Base-by-base conservation (phyloP, 2,888 invertebrate species). In the Papilio protenor region DNA sequence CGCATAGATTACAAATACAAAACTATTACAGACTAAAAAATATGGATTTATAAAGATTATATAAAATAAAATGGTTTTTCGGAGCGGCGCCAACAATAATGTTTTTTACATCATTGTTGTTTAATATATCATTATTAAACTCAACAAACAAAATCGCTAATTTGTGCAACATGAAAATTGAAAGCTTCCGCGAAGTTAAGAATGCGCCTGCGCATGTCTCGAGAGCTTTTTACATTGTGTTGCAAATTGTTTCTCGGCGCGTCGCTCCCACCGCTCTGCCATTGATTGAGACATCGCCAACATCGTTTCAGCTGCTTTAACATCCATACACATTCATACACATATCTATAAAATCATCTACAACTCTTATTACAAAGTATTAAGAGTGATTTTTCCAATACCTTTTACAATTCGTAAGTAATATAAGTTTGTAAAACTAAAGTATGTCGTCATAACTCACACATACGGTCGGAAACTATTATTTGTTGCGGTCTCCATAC, bases 261-360 rank as follows among this genome's bases (percentile, higher is more conserved):
- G 89, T 89, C 89, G 89, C 90, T 88, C 89, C 89, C 88, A 87
- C 89, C 84, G 86, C 87, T 85, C 86, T 85, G 79, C 87, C 90
- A 90, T 90, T 92, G 93, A 94, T 94, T 93, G 92, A 94, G 92
- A 89, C 94, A 92, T 94, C 92, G 88, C 88, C 82, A 85, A 84
- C 88, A 88, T 88, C 88, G 89, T 91, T 91, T 88, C 88, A 89
- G 88, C 89, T 88, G 87, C 89, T 89, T 89, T 87, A 88, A 89
- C 86, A 86, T 84, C 81, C 77, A 79, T 47, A 77, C 82, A 77
- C 83, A 52, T 70, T 83, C 85, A 83, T 12, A 45, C 74, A 55
- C 80, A 81, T 81, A 79, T 11, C 14, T 40, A 45, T 61, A 21
- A n/a, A 72, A 57, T 10, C 3, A 33, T 73, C n/a, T 11, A 6